Percentiles rank a stretch among this genome's conserved stretches.
These are phyloP conservation scores for Enteromius trimaculatus DNA, from an alignment of 2,797 vertebrate genomes.

Conservation along the genomic window DNA sequence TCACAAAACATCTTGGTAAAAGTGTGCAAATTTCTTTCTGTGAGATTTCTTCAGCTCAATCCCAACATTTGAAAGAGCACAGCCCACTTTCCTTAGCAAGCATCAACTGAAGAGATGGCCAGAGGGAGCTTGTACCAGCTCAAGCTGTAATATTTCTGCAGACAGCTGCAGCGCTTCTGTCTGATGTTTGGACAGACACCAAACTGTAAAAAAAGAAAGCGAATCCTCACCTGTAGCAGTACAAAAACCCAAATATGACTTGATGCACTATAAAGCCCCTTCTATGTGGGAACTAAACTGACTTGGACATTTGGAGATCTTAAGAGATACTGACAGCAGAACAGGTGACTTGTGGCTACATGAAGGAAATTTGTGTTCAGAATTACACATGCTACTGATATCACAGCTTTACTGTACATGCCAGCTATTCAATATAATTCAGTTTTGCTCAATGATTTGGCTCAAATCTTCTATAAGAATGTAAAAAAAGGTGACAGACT, in stretches of 20 bases:
- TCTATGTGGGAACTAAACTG: slow-evolving; percentile 22
- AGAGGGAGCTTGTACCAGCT: slow-evolving; percentile 12
- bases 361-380: slow-evolving; percentile 17
- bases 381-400: background rate
- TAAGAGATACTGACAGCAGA: slow-evolving; percentile 18
- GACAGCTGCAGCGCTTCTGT: slow-evolving; percentile 9
- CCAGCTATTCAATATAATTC: too few relatives aligned
- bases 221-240: slow-evolving; percentile 49
- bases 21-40: background rate
- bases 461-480: background rate
- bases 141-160: slow-evolving; percentile 31
- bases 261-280: slow-evolving; percentile 35
- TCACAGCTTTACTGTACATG: background rate
- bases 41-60: background rate
- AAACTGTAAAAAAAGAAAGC: slow-evolving; percentile 15
- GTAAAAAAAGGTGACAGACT: background rate
- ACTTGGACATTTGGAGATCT: background rate
- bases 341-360: slow-evolving; percentile 9
- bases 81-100: background rate
- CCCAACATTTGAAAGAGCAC: background rate
- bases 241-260: slow-evolving; percentile 30
- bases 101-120: background rate
- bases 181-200: slow-evolving; percentile 12
- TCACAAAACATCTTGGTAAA: background rate
- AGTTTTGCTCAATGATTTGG: background rate